Conservation (phyloP, 2,888 invertebrate genomes). For the Aplocera efformata region DNA sequence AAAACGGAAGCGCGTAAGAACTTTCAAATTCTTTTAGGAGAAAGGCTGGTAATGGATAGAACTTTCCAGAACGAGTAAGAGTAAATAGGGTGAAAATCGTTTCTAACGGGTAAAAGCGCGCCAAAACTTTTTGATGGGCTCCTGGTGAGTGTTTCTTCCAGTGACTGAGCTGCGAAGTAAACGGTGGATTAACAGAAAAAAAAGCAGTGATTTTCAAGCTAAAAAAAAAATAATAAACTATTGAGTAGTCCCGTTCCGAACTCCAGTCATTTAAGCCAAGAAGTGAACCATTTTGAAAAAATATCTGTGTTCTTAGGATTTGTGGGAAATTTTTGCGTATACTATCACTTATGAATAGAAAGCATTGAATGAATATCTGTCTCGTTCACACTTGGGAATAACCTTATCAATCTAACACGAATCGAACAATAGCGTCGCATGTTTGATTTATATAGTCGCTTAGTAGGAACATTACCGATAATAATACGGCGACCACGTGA, state of each 20-base stretch:
- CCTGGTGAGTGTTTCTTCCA: conserved; percentile 34
- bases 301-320: conserved; percentile 2
- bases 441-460: conserved; percentile 80
- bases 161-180: conserved; percentile 32
- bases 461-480: conserved; percentile 79
- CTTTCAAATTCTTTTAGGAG: conserved; percentile 7
- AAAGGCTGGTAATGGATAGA: conserved; percentile 52
- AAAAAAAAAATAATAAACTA: background rate
- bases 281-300: background rate
- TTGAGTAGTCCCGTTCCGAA: background rate
- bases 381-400: conserved; percentile 77
- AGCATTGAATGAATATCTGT: conserved; percentile 70
- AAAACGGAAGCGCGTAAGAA: conserved; percentile 24
- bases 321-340: conserved; percentile 43
- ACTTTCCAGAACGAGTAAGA: conserved; percentile 53
- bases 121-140: conserved; percentile 66
- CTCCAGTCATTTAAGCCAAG: background rate
- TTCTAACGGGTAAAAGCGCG: conserved; percentile 59
- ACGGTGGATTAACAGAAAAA: conserved; percentile 34
- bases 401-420: conserved; percentile 79
- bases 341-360: conserved; percentile 71
- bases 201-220: background rate
- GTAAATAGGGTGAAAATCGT: conserved; percentile 64
- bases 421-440: conserved; percentile 80
- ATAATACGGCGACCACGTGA: conserved; percentile 63